Percentiles rank a stretch among this genome's conserved stretches.
Conservation (phyloP, 2,113 vertebrate species). For the Cavia aperea region DNA sequence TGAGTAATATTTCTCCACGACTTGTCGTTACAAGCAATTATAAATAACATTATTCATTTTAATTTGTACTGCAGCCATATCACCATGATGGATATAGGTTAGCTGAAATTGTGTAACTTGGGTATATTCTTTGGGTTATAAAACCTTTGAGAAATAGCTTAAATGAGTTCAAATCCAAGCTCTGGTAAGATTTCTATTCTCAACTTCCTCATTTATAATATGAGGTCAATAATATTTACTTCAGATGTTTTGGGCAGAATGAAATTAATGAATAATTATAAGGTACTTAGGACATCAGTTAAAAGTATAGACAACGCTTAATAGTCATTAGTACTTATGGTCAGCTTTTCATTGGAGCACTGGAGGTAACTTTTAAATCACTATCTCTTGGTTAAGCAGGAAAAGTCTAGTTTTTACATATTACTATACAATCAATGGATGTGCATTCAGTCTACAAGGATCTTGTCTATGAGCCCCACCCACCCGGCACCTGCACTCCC, state of each 20-base stretch:
- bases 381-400: not conserved
- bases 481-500: not conserved
- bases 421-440: not conserved
- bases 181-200: not conserved
- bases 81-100: not conserved
- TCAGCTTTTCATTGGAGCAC: not conserved
- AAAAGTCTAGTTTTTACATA: not conserved
- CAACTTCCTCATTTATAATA: not conserved
- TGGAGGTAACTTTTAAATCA: not conserved
- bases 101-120: not conserved
- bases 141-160: not conserved
- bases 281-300: not conserved
- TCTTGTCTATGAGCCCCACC: not conserved
- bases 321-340: not conserved
- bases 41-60: not conserved
- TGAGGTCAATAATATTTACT: not conserved
- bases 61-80: not conserved
- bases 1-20: not conserved
- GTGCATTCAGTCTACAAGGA: not conserved
- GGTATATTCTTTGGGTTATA: not conserved
- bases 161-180: not conserved
- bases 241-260: not conserved
- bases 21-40: not conserved
- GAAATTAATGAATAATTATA: not conserved
- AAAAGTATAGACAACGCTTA: not conserved